Conservation (phyloP, 1,140 invertebrate species). For the Apis cerana region DNA sequence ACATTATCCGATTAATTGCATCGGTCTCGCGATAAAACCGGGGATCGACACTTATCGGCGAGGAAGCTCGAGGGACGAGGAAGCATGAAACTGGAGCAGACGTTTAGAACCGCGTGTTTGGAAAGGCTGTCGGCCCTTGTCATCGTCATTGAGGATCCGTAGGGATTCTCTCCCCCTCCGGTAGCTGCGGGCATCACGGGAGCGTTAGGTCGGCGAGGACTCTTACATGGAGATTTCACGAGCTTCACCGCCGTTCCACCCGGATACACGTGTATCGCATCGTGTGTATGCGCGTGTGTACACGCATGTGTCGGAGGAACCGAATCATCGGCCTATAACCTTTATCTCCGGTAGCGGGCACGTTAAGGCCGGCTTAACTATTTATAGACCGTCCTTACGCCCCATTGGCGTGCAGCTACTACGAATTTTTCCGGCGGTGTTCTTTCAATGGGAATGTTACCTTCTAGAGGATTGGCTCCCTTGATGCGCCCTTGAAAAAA, state of each 20-base stretch:
- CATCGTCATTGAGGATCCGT: slow-evolving; percentile 70
- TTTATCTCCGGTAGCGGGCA: slow-evolving; percentile 68
- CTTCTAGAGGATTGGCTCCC: not conserved
- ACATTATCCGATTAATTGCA: slow-evolving; percentile 35
- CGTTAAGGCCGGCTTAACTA: slow-evolving; percentile 64
- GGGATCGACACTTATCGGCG: slow-evolving; percentile 12
- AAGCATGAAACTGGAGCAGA: slow-evolving; percentile 78
- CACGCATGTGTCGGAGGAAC: slow-evolving; percentile 44
- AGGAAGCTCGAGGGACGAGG: not conserved
- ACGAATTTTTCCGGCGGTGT: not conserved
- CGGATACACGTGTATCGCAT: slow-evolving; percentile 55
- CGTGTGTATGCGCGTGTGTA: slow-evolving; percentile 8
- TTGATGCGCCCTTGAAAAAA: not conserved
- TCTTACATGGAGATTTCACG: slow-evolving; percentile 61
- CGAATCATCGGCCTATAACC: slow-evolving; percentile 66
- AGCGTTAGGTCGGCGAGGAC: slow-evolving; percentile 33
- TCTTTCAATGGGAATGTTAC: not conserved
- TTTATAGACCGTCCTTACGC: slow-evolving; percentile 59
- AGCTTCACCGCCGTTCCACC: slow-evolving; percentile 38
- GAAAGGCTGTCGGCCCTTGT: slow-evolving; percentile 79
- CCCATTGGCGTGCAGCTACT: slow-evolving; percentile 48
- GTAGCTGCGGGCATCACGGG: slow-evolving; percentile 51
- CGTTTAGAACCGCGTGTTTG: slow-evolving; percentile 79
- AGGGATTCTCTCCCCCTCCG: slow-evolving; percentile 51
- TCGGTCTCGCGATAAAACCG: not conserved